These are phyloP conservation scores for Arrhopalites spinosus DNA, from an alignment of 2,888 invertebrate genomes.

Conservation along the genomic window DNA sequence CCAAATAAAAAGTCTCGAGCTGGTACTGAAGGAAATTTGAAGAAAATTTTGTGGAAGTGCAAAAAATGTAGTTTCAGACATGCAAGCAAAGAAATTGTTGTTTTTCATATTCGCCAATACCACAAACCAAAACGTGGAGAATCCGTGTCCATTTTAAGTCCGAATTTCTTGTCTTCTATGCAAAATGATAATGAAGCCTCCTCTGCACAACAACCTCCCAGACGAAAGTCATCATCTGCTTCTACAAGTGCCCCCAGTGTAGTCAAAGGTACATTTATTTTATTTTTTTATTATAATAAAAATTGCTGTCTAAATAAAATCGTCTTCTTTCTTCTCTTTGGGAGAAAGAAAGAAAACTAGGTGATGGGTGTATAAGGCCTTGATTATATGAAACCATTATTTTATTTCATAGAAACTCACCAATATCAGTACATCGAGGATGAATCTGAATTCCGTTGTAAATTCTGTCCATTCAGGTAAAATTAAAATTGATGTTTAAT, in stretches of 20 bases:
- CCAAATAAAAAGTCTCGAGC: conserved; percentile 39
- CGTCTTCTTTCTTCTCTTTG: too few species aligned
- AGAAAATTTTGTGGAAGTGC: conserved; percentile 74
- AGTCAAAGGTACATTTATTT: conserved; percentile 10
- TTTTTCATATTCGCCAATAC: conserved; percentile 71
- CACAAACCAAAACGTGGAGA: conserved; percentile 60
- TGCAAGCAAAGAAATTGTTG: conserved; percentile 68
- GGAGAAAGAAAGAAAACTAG: too few species aligned
- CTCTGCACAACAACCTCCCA: conserved; percentile 54
- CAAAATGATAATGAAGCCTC: conserved; percentile 37
- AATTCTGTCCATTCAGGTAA: conserved; percentile 78
- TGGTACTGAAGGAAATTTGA: neutral
- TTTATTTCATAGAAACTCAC: conserved; percentile 35
- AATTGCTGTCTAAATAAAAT: too few species aligned
- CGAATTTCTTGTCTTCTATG: conserved; percentile 47
- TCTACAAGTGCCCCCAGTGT: neutral
- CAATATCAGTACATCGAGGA: conserved; percentile 44
- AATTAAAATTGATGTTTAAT: too few species aligned
- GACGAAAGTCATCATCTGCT: conserved; percentile 6
- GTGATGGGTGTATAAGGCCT: neutral
- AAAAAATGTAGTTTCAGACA: conserved; percentile 85
- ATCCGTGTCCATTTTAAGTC: conserved; percentile 48
- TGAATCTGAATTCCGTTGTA: conserved; percentile 61
- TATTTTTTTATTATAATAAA: too few species aligned
- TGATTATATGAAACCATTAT: neutral